phyloP scores from a whole-genome alignment of 2,113 vertebrate genomes.

The Pollachius pollachius region DNA sequence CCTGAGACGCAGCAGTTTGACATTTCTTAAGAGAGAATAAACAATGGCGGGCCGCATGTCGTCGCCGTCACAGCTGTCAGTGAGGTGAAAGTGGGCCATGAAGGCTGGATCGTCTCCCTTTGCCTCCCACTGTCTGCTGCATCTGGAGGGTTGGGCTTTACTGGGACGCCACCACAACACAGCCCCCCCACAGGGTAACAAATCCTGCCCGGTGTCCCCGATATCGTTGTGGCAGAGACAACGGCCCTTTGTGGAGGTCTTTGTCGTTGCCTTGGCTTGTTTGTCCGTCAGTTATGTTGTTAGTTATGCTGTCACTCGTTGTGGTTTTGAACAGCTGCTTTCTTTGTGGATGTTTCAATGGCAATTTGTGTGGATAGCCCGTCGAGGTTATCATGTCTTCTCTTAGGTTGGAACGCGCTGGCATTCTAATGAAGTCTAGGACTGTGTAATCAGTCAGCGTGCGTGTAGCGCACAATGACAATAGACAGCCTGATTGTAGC shows the following conservation, averaged over 20 bases:
- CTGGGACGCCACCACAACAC: conserved; percentile 13
- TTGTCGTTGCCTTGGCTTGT: not conserved
- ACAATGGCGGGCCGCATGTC: conserved; percentile 63
- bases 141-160: conserved; percentile 56
- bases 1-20: conserved; percentile 78
- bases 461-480: conserved; percentile 61
- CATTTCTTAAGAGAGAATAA: conserved; percentile 81
- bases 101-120: conserved; percentile 32
- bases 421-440: conserved; percentile 67
- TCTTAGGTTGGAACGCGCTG: conserved; percentile 53
- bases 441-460: conserved; percentile 64
- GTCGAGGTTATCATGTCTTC: conserved; percentile 52
- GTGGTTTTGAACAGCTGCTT: not conserved
- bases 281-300: not conserved
- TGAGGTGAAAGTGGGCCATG: conserved; percentile 75
- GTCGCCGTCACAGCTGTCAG: conserved; percentile 7
- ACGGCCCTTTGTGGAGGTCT: conserved; percentile 3
- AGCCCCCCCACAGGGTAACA: conserved; percentile 26
- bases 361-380: conserved; percentile 29
- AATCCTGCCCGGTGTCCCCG: conserved; percentile 38
- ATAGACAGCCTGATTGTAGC: conserved; percentile 74
- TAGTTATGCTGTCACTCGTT: not conserved
- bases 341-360: not conserved
- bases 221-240: conserved; percentile 4
- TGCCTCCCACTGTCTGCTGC: conserved; percentile 38